These are phyloP conservation scores for Meloidogyne floridensis DNA, from an alignment of 1,140 invertebrate genomes.

Conservation along the genomic window DNA sequence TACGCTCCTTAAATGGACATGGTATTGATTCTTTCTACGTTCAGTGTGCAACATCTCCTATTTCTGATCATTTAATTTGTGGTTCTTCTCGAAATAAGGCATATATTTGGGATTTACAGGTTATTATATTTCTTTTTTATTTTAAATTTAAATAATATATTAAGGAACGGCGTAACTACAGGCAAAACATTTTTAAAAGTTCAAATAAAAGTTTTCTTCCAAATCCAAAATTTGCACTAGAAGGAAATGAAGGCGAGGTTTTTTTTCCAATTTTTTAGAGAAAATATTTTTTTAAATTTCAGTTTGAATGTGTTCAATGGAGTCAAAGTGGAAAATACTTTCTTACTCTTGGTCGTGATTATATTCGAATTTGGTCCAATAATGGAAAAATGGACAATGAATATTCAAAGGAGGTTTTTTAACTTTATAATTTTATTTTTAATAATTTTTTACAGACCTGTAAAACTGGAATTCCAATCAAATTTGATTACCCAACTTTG, in stretches of 20 bases:
- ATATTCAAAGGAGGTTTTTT: constrained; percentile 8
- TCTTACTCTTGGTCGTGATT: constrained; percentile 18
- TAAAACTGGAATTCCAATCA: too few relatives aligned
- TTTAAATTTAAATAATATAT: constrained; percentile 11
- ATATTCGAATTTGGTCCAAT: constrained; percentile 15
- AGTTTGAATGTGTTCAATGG: constrained; percentile 28
- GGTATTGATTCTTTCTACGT: constrained; percentile 35
- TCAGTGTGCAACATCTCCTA: constrained; percentile 34
- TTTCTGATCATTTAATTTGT: constrained; percentile 40
- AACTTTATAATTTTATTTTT: background rate
- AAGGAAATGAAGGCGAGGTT: constrained; percentile 34
- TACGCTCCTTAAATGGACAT: constrained; percentile 8
- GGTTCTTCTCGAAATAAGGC: constrained; percentile 19
- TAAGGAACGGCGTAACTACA: constrained; percentile 37
- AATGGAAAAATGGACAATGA: background rate
- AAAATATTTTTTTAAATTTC: background rate
- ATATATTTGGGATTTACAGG: constrained; percentile 42
- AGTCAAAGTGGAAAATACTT: constrained; percentile 20
- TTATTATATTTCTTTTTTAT: background rate
- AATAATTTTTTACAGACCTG: too few relatives aligned
- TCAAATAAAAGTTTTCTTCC: constrained; percentile 22
- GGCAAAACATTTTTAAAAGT: constrained; percentile 17
- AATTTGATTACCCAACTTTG: background rate
- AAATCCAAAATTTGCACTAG: constrained; percentile 34
- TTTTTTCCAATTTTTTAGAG: background rate